Evolutionary conservation across 1,140 invertebrate species (phyloP).

Genomic region (Drosophila albomicans): DNA sequence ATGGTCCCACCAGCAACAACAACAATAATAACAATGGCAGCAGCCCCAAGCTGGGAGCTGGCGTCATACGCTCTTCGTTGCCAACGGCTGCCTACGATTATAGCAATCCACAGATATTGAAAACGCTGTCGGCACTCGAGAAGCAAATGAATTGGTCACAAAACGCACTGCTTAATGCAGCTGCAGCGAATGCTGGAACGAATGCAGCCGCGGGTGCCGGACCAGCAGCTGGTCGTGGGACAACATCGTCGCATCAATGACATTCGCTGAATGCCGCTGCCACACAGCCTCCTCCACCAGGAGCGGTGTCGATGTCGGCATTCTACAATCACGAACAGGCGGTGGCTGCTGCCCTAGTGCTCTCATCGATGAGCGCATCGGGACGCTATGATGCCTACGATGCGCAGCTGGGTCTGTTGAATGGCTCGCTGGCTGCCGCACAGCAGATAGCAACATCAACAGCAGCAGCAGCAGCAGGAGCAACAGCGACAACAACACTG

Average conservation of each 20-base stretch:
- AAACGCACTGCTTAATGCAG: constrained; percentile 11
- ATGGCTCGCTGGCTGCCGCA: constrained; percentile 29
- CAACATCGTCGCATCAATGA: constrained; percentile 70
- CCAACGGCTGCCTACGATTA: constrained; percentile 48
- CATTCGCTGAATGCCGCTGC: constrained; percentile 55
- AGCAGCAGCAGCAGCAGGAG: not conserved
- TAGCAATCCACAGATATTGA: constrained; percentile 51
- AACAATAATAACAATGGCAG: constrained; percentile 46
- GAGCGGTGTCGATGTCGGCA: constrained; percentile 67
- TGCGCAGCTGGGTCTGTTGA: constrained; percentile 43
- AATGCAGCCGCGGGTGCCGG: constrained; percentile 13
- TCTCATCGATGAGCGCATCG: constrained; percentile 72
- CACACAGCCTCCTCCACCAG: constrained; percentile 42
- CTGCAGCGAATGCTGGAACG: not conserved
- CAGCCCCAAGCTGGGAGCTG: constrained; percentile 1
- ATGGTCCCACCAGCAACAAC: constrained; percentile 35
- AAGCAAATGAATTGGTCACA: constrained; percentile 58
- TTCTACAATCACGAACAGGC: constrained; percentile 80
- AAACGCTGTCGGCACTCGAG: constrained; percentile 54
- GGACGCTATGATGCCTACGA: constrained; percentile 61
- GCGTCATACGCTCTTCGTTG: constrained; percentile 22
- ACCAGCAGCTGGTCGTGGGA: constrained; percentile 29
- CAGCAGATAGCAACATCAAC: constrained; percentile 3
- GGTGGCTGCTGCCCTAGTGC: constrained; percentile 74
- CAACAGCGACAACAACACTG: constrained; percentile 63